Conservation (phyloP, 2,888 invertebrate genomes). For the Steinernema carpocapsae region DNA sequence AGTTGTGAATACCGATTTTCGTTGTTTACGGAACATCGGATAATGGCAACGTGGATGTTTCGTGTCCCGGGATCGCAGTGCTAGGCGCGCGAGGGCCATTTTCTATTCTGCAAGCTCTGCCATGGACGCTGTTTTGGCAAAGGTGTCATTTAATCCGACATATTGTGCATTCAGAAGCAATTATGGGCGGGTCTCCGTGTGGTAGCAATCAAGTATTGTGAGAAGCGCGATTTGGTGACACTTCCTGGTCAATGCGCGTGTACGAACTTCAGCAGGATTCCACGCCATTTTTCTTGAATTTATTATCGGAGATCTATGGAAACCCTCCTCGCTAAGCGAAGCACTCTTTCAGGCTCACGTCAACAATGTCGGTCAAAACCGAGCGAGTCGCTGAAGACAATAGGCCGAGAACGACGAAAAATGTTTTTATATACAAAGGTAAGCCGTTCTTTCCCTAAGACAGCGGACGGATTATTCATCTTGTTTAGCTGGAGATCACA, state of each 20-base stretch:
- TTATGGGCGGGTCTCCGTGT: slow-evolving; percentile 14
- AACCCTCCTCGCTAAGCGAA: slow-evolving; percentile 6
- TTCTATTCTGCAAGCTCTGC: not conserved
- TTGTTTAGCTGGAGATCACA: slow-evolving; percentile 26
- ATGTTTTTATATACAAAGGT: slow-evolving; percentile 31
- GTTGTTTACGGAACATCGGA: no score
- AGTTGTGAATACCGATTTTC: no score
- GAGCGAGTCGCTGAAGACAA: slow-evolving; percentile 28
- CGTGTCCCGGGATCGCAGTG: not conserved
- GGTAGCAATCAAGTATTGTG: slow-evolving; percentile 28
- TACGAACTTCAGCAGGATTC: slow-evolving; percentile 4
- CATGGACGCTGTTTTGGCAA: slow-evolving; percentile 12
- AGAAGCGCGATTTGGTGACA: not conserved
- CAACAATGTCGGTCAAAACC: slow-evolving; percentile 10
- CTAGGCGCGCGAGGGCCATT: not conserved
- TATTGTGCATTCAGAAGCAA: slow-evolving; percentile 20
- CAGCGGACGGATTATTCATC: not conserved
- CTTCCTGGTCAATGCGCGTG: not conserved
- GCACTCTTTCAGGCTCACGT: slow-evolving; percentile 25
- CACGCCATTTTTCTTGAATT: slow-evolving; percentile 27
- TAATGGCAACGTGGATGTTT: not conserved
- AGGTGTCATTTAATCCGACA: slow-evolving; percentile 27
- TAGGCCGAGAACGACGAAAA: slow-evolving; percentile 23
- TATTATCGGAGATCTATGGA: slow-evolving; percentile 31
- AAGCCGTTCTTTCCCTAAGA: not conserved